Base-by-base conservation (phyloP, 2,888 invertebrate genomes). In the Ophraella communa region DNA sequence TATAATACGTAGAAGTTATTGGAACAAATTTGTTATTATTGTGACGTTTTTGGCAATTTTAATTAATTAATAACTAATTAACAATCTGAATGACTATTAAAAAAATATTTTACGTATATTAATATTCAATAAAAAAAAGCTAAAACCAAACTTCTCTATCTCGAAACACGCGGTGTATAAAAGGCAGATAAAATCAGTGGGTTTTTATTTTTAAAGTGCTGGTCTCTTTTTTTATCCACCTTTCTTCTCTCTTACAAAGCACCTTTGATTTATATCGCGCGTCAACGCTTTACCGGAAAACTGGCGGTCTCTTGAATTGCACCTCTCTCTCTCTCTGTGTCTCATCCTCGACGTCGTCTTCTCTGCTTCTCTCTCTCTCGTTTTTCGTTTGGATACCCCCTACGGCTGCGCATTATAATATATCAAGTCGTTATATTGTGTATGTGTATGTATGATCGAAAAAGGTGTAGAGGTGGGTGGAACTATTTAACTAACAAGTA, bases 201-300 rank as follows among this genome's bases (percentile, higher is more conserved):
- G 65, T 51, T 63, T n/a, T 65, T 64, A 68, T 61, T 65, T 69
- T 64, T 70, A 65, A 66, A 68, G 65, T 63, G 55, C 53, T 30
- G 66, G 60, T 30, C 58, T 65, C 61, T 67, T 42, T 27, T 21
- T 51, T 14, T 23, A 23, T 14, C 49, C 17, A 23, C 27, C 23
- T 51, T 51, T 51, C 27, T 27, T 51, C 17, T 24, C 27, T 51
- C 27, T 58, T 45, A 59, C 64, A 60, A 64, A 65, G 67, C 64
- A 68, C 66, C 66, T 71, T 67, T 67, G 71, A 71, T 69, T 69
- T 71, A 69, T 69, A 63, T 69, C 71, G 55, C 63, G 67, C 69
- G 64, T 67, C 71, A 67, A 68, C 70, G 69, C 66, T 66, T 61
- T 47, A 21, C 65, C 66, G 62, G 66, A 64, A 70, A 68, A 65